Evolutionary conservation across 2,888 invertebrate species (phyloP).

Genomic region (Sipunculus nudus): DNA sequence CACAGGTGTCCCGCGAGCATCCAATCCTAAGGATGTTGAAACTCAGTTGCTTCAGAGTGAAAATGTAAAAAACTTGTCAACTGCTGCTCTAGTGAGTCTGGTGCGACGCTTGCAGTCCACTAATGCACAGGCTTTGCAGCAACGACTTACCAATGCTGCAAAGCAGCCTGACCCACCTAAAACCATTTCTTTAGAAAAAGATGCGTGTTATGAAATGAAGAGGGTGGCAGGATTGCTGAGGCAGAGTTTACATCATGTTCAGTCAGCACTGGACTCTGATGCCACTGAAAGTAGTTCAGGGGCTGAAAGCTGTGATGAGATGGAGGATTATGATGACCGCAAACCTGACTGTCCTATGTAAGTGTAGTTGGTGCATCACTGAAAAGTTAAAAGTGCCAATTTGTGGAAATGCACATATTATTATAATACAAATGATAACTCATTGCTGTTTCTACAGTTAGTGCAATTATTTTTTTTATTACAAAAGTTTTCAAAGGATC

Average conservation of each 20-base stretch:
- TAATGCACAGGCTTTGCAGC: too few species aligned
- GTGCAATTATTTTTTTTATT: too few species aligned
- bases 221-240: slow-evolving; percentile 76
- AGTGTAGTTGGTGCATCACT: too few species aligned
- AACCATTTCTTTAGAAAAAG: slow-evolving; percentile 43
- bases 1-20: slow-evolving; percentile 34
- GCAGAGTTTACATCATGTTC: slow-evolving; percentile 78
- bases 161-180: not conserved
- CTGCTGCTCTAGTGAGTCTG: slow-evolving; percentile 72
- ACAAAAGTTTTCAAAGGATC: too few species aligned
- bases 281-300: slow-evolving; percentile 94
- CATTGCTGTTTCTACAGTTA: too few species aligned
- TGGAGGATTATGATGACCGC: slow-evolving; percentile 63
- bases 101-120: slow-evolving; percentile 71
- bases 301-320: slow-evolving; percentile 92
- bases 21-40: slow-evolving; percentile 45
- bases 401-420: too few species aligned
- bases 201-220: slow-evolving; percentile 71
- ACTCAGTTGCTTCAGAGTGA: slow-evolving; percentile 61
- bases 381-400: too few species aligned
- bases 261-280: slow-evolving; percentile 86
- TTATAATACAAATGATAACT: too few species aligned
- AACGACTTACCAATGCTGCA: slow-evolving; percentile 4
- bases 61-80: slow-evolving; percentile 66
- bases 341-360: too few species aligned